Evolutionary conservation across 1,140 invertebrate genomes (phyloP).

Genomic region (Wasmannia auropunctata): DNA sequence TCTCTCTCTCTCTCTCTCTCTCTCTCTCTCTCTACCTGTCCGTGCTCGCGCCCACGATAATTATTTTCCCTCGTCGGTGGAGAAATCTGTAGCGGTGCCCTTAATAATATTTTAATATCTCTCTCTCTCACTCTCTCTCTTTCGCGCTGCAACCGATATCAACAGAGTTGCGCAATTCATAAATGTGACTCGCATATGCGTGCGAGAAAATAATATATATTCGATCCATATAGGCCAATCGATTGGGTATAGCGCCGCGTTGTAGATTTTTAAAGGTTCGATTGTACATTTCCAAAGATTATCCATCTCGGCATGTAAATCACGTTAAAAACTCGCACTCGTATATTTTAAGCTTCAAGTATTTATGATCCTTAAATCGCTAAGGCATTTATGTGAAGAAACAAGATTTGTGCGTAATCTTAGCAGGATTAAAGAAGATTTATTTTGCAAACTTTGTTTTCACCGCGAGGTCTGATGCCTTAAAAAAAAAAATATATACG

Average conservation of each 20-base stretch:
- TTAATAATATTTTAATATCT: constrained; percentile 28
- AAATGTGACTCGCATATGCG: background rate
- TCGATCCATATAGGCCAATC: background rate
- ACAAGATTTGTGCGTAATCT: background rate
- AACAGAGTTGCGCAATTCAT: constrained; percentile 23
- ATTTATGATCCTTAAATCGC: background rate
- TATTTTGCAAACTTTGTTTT: background rate
- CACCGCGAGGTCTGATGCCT: background rate
- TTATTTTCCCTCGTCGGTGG: constrained; percentile 31
- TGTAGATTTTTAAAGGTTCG: background rate
- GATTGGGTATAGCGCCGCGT: background rate
- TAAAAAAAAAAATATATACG: background rate
- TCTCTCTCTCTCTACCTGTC: background rate
- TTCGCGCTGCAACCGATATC: background rate
- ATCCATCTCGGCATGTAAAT: background rate
- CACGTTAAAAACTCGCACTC: background rate
- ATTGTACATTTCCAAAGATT: no score
- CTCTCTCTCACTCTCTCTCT: no score
- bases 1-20: background rate
- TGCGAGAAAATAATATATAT: constrained; percentile 16
- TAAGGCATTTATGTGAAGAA: constrained; percentile 1
- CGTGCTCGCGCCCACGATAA: constrained; percentile 1
- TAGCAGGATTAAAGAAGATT: background rate
- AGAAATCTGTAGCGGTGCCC: constrained; percentile 31
- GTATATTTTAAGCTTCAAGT: constrained; percentile 3